Evolutionary conservation across 2,113 vertebrate genomes (phyloP).

Genomic region (Zosterops japonicus): DNA sequence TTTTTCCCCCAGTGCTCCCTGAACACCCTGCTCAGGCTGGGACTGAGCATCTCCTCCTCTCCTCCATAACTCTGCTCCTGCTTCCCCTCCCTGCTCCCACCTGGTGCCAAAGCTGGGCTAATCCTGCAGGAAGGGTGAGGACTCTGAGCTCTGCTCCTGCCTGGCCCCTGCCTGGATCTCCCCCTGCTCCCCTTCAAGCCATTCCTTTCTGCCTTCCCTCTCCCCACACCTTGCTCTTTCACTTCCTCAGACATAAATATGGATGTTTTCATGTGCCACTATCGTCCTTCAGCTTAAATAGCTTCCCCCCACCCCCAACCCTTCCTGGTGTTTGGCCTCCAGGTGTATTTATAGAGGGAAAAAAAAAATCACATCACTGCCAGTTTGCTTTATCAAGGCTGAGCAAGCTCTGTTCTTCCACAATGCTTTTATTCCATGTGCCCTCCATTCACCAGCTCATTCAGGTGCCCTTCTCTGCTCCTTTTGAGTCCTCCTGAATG

Average conservation of each 20-base stretch:
- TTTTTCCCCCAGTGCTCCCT: neutral
- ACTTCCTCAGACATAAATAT: neutral
- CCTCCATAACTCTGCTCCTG: neutral
- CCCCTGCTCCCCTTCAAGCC: neutral
- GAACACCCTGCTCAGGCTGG: neutral
- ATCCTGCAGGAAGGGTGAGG: neutral
- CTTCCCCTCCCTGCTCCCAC: neutral
- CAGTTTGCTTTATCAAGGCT: neutral
- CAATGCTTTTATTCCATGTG: neutral
- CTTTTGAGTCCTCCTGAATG: neutral
- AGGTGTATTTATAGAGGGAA: constrained; percentile 7
- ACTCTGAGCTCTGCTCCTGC: neutral
- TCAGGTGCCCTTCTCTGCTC: neutral
- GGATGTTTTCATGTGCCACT: neutral
- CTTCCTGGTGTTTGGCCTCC: neutral
- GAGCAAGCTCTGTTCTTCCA: neutral
- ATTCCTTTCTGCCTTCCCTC: neutral
- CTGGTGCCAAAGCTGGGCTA: neutral
- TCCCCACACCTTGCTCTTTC: neutral
- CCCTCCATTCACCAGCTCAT: neutral
- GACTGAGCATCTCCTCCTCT: neutral
- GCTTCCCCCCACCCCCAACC: neutral
- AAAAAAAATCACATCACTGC: neutral
- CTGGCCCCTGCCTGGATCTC: neutral
- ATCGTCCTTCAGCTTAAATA: constrained; percentile 29